Base-by-base conservation (phyloP, 2,797 vertebrate genomes). In the Poecilia velifera region DNA sequence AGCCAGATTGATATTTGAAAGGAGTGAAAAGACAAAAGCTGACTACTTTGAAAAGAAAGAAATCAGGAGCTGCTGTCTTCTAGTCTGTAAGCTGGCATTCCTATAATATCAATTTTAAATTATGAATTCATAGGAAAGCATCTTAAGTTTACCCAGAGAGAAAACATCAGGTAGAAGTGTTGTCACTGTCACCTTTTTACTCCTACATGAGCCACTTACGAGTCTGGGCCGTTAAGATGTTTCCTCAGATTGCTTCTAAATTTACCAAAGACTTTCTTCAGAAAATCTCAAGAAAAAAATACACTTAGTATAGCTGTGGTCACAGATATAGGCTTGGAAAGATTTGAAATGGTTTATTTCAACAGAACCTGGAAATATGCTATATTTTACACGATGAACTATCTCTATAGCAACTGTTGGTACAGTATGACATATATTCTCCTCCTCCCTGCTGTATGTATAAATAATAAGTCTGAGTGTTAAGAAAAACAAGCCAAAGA, bases 401-500 rank as follows among this genome's bases (percentile, higher is more conserved):
- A 74, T 85, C 82, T 79, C 70, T 62, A 39, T 41, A 43, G 41
- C 39, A 68, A 43, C 36, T 43, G 46, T 88, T 64, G 83, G 49
- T 25, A 45, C 68, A 74, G 46, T 74, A 71, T 88, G 70, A 88
- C 86, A 68, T 77, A 77, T 82, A 86, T 64, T 86, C 46, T 76
- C 57, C 45, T 36, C 53, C 78, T 86, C 68, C 66, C 46, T 25
- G 14, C 59, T 74, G 89, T 70, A 28, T 76, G 16, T 81, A 78
- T 62, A 84, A 86, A 86, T 88, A 86, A 77, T 76, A 78, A 31
- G 36, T 78, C 78, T 86, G 49, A 74, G 81, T 73, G 90, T 55
- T 88, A 91, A 82, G 78, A 75, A 93, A 53, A 90, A 73, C 55
- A 76, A 85, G 85, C 71, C 77, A 84, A 90, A 83, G 91, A 90